Conservation (phyloP, 2,113 vertebrate genomes). For the Lophura nycthemera region DNA sequence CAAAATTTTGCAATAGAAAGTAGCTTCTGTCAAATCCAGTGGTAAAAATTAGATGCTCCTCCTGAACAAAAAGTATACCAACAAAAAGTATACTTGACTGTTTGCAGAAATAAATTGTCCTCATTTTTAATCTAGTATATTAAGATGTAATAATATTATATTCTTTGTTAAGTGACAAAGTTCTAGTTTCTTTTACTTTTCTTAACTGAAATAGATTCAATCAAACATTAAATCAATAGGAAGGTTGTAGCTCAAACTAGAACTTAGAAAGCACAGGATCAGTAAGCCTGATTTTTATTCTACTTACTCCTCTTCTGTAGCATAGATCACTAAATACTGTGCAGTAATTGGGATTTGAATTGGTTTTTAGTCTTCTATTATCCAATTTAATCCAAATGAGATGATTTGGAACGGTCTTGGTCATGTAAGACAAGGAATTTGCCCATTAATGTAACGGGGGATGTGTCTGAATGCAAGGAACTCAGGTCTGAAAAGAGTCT, state of each 20-base stretch:
- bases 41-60: neutral
- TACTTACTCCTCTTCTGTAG: neutral
- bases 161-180: neutral
- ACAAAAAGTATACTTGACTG: neutral
- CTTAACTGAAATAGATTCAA: neutral
- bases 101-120: neutral
- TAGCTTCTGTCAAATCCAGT: neutral
- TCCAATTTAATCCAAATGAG: rapidly evolving
- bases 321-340: neutral
- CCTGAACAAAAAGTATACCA: neutral
- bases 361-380: neutral
- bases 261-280: neutral
- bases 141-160: neutral
- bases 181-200: neutral
- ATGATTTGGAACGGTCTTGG: neutral
- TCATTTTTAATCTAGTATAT: rapidly evolving
- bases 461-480: neutral
- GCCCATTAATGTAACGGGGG: rapidly evolving
- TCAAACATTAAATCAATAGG: neutral
- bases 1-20: neutral
- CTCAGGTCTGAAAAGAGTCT: neutral
- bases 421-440: neutral
- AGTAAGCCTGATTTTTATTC: neutral
- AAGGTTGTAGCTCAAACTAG: neutral
- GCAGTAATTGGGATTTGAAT: neutral